Evolutionary conservation across 2,888 invertebrate species (phyloP).

Genomic region (Diaperis boleti): DNA sequence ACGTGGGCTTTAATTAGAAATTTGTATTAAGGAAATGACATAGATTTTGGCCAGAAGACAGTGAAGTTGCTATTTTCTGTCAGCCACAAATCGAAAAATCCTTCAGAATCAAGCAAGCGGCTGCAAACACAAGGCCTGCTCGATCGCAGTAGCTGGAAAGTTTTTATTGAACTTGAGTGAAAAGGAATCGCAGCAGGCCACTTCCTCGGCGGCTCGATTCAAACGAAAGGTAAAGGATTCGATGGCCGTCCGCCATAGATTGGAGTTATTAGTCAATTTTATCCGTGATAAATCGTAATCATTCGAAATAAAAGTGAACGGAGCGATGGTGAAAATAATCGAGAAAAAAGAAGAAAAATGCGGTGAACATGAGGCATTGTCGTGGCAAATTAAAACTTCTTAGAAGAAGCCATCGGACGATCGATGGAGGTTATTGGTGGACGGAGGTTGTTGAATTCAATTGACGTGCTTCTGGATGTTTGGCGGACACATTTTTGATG

Average conservation of each 20-base stretch:
- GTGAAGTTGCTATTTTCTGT: no score
- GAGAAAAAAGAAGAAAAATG: no score
- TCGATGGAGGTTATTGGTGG: not conserved
- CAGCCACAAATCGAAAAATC: no score
- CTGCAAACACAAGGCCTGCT: conserved; percentile 44
- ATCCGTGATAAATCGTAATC: conserved; percentile 47
- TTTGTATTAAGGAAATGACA: no score
- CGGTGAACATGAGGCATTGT: conserved; percentile 26
- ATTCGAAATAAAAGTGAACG: conserved; percentile 44
- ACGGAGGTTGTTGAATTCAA: no score
- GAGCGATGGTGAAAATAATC: conserved; percentile 33
- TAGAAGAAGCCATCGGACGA: conserved; percentile 4
- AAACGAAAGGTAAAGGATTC: conserved; percentile 49
- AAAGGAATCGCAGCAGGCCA: conserved; percentile 49
- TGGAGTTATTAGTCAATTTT: conserved; percentile 51
- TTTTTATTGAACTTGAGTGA: conserved; percentile 50
- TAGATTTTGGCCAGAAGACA: no score
- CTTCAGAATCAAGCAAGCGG: conserved; percentile 37
- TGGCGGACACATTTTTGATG: no score
- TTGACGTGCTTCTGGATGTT: no score
- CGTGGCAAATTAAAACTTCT: conserved; percentile 32
- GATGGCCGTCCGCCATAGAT: conserved; percentile 47
- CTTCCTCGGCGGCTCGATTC: conserved; percentile 47
- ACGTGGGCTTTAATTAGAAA: no score
- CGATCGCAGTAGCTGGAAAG: conserved; percentile 46